These are phyloP conservation scores for Cotesia congregata DNA, from an alignment of 2,888 invertebrate genomes.

Conservation along the genomic window DNA sequence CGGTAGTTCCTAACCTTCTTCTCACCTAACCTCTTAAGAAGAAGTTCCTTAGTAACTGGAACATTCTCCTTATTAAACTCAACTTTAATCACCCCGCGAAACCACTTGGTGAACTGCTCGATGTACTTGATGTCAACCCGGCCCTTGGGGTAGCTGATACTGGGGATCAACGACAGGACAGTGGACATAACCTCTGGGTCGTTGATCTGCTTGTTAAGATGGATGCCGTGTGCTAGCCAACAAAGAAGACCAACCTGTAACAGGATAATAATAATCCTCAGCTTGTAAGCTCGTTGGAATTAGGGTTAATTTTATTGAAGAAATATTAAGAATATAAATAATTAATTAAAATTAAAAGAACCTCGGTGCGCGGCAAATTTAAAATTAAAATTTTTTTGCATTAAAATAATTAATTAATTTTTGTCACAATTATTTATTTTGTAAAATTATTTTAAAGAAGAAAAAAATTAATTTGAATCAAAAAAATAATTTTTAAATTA, in stretches of 20 bases:
- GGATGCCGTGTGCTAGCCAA: conserved; percentile 85
- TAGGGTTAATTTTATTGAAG: too few species aligned
- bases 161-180: conserved; percentile 82
- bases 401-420: too few species aligned
- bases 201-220: conserved; percentile 79
- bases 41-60: conserved; percentile 50
- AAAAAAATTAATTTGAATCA: too few species aligned
- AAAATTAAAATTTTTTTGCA: too few species aligned
- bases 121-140: conserved; percentile 81
- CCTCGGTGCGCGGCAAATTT: too few species aligned
- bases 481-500: too few species aligned
- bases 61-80: conserved; percentile 70
- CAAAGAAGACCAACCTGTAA: conserved; percentile 77
- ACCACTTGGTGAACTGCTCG: conserved; percentile 85
- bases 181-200: conserved; percentile 78
- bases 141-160: conserved; percentile 81
- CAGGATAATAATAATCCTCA: too few species aligned
- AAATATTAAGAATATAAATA: too few species aligned
- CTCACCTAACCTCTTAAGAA: conserved; percentile 64
- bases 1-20: conserved; percentile 77
- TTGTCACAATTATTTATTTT: too few species aligned
- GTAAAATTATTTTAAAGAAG: too few species aligned
- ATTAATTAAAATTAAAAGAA: too few species aligned
- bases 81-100: conserved; percentile 75
- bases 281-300: too few species aligned